Conservation (phyloP, 2,113 vertebrate species). For the Drymodes brunneopygia region DNA sequence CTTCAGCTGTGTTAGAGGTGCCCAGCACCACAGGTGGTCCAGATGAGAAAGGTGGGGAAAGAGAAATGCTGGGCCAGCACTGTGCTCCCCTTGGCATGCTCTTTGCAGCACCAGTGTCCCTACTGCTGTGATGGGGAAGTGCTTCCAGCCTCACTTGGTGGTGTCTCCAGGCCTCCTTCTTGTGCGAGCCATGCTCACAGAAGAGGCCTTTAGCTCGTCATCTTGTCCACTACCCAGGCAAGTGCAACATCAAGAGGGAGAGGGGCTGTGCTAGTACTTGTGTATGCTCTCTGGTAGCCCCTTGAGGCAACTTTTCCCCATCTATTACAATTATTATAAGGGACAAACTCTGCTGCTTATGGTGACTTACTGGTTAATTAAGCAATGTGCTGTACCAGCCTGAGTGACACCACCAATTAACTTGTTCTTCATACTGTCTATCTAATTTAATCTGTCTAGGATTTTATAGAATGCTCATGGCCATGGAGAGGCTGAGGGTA, state of each 20-base stretch:
- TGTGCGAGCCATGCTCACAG: accelerated
- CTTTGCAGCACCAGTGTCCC: background rate
- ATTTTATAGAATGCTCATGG: background rate
- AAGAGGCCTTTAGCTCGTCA: background rate
- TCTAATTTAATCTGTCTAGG: background rate
- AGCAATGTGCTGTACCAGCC: background rate
- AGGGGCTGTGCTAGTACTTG: background rate
- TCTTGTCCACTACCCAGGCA: background rate
- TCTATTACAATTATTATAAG: background rate
- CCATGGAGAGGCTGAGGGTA: background rate
- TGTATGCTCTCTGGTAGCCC: background rate
- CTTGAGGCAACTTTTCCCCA: background rate
- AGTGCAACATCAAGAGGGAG: background rate
- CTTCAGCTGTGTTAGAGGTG: background rate
- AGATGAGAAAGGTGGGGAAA: background rate
- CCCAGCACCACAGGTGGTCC: background rate
- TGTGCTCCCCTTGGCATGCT: background rate
- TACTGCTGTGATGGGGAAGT: accelerated
- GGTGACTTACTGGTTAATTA: constrained; percentile 22
- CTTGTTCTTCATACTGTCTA: background rate
- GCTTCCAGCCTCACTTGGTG: background rate
- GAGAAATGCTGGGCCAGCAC: too few relatives aligned
- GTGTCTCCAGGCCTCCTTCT: background rate
- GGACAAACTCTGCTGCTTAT: background rate
- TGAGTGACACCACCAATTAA: background rate